These are phyloP conservation scores for Xiphophorus couchianus DNA, from an alignment of 2,113 vertebrate genomes.

Conservation along the genomic window DNA sequence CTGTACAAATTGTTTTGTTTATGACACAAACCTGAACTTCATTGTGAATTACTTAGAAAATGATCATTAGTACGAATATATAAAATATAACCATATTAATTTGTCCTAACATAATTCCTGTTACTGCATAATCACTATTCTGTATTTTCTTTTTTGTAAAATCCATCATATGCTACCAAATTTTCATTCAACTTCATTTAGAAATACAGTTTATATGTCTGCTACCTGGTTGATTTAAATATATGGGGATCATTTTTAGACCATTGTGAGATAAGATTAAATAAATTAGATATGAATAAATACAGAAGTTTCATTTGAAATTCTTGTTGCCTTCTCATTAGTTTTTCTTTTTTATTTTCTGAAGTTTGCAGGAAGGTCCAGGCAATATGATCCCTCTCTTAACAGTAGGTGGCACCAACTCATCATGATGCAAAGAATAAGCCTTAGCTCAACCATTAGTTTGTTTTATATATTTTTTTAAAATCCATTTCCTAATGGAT, in stretches of 20 bases:
- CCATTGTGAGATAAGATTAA: neutral
- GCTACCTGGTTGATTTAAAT: neutral
- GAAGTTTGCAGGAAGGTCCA: conserved; percentile 13
- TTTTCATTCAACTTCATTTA: neutral
- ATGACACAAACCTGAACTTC: conserved; percentile 8
- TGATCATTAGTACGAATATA: neutral
- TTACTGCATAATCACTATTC: neutral
- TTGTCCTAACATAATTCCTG: neutral
- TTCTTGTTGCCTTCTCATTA: neutral
- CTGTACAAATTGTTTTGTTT: conserved; percentile 36
- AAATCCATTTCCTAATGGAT: conserved; percentile 23
- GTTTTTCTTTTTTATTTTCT: neutral
- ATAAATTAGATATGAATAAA: neutral
- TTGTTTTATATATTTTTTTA: conserved; percentile 11
- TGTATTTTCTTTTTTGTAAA: neutral
- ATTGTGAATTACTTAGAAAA: conserved; percentile 7
- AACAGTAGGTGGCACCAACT: conserved; percentile 85
- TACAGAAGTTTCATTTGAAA: neutral
- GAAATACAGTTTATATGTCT: neutral
- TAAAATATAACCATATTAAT: neutral
- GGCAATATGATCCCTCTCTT: conserved; percentile 60
- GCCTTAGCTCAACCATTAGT: conserved; percentile 27
- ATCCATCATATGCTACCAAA: neutral
- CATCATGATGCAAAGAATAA: conserved; percentile 55
- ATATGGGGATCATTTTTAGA: neutral